A percentile compares a stretch with the other conserved stretches of the same genome.
These are phyloP conservation scores for Pogonus chalceus DNA, from an alignment of 1,140 invertebrate species.

Conservation along the genomic window DNA sequence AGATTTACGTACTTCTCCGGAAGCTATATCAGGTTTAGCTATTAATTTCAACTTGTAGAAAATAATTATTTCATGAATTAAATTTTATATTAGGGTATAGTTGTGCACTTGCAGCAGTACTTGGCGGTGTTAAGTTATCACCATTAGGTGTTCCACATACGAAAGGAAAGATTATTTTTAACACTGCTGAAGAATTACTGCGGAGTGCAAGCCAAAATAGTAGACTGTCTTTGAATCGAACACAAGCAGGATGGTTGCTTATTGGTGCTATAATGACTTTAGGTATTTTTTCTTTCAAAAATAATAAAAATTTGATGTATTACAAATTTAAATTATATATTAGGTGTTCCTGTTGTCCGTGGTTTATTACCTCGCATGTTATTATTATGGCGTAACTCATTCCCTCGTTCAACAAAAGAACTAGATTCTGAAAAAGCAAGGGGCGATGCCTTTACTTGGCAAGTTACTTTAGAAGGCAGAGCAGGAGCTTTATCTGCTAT, in stretches of 20 bases:
- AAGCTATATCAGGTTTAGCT: slow-evolving; percentile 85
- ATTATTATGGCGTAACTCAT: slow-evolving; percentile 94
- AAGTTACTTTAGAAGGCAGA: slow-evolving; percentile 91
- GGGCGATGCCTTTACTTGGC: slow-evolving; percentile 98
- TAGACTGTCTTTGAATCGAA: slow-evolving; percentile 85
- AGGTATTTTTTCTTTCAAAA: slow-evolving; percentile 43
- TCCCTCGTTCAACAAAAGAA: slow-evolving; percentile 91
- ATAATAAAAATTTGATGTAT: slow-evolving; percentile 3
- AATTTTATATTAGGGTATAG: slow-evolving; percentile 70
- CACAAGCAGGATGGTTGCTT: slow-evolving; percentile 94
- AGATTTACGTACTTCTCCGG: slow-evolving; percentile 80
- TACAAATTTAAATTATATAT: slow-evolving; percentile 13
- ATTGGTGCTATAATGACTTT: slow-evolving; percentile 95
- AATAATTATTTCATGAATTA: not conserved
- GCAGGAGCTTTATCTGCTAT: slow-evolving; percentile 92
- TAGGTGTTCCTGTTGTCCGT: slow-evolving; percentile 78
- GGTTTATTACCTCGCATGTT: slow-evolving; percentile 86
- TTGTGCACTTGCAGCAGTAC: slow-evolving; percentile 80
- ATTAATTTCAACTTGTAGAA: not conserved
- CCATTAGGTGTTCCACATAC: slow-evolving; percentile 93
- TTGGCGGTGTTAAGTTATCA: slow-evolving; percentile 83
- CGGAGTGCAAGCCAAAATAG: slow-evolving; percentile 96
- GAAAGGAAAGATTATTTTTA: slow-evolving; percentile 93
- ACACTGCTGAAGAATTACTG: slow-evolving; percentile 92
- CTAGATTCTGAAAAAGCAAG: slow-evolving; percentile 93